A percentile compares a stretch with the other conserved stretches of the same genome.
Evolutionary conservation across 2,797 vertebrate species (phyloP).

Genomic region (Poeciliopsis gracilis): DNA sequence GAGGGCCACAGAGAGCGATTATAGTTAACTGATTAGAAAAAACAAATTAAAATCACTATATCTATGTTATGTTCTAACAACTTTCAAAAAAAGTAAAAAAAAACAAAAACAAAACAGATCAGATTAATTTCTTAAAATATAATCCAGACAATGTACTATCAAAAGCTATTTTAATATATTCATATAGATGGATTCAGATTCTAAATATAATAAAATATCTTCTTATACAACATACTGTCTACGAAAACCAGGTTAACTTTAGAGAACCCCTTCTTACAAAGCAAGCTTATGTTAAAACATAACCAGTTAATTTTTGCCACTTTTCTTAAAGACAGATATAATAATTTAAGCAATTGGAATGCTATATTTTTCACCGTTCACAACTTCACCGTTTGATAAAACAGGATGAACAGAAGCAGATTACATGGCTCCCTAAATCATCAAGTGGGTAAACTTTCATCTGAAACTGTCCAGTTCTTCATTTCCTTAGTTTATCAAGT

Average conservation of each 20-base stretch:
- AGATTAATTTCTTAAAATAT: neutral
- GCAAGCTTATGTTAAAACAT: neutral
- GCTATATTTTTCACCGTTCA: neutral
- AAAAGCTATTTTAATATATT: neutral
- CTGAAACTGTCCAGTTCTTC: neutral
- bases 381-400: neutral
- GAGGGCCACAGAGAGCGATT: conserved; percentile 46
- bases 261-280: neutral
- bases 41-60: neutral
- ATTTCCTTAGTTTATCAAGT: neutral
- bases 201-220: neutral
- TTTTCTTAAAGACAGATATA: neutral
- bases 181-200: neutral
- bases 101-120: too few species aligned
- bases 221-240: neutral
- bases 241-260: neutral
- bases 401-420: neutral
- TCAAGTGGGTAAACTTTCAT: neutral
- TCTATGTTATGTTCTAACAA: neutral
- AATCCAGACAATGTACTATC: neutral
- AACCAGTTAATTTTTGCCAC: neutral
- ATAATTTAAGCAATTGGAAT: neutral
- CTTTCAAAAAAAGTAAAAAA: neutral
- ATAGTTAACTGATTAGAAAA: conserved; percentile 12
- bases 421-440: neutral